A percentile compares a stretch with the other conserved stretches of the same genome.
These are phyloP conservation scores for Macrotrachela quadricornifera DNA, from an alignment of 1,140 invertebrate genomes.

Conservation along the genomic window DNA sequence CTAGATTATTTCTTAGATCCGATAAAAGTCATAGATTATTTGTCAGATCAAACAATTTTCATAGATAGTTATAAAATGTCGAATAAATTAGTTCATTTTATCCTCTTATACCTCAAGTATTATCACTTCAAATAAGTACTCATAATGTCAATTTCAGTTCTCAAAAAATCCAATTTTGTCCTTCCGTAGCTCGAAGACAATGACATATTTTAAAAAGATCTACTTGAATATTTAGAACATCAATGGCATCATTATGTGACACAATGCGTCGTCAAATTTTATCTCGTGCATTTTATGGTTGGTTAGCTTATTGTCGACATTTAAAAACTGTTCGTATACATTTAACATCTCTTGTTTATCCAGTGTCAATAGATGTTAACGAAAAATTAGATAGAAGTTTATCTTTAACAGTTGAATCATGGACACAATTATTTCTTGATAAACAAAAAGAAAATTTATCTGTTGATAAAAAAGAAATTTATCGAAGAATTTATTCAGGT, in stretches of 20 bases:
- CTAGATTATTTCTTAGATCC: no score
- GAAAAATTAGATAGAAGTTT: not conserved
- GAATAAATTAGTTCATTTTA: no score
- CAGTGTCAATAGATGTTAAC: not conserved
- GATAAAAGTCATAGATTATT: no score
- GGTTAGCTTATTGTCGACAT: constrained; percentile 72
- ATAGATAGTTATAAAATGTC: no score
- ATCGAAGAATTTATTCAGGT: constrained; percentile 2
- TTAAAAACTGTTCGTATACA: constrained; percentile 71
- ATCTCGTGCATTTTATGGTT: constrained; percentile 80
- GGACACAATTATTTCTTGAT: not conserved
- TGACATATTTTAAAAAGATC: no score
- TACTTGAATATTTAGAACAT: no score
- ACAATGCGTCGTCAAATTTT: constrained; percentile 83
- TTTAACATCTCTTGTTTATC: constrained; percentile 60
- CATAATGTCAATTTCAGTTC: no score
- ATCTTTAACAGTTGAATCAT: constrained; percentile 12
- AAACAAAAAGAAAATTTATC: not conserved
- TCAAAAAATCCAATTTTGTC: no score
- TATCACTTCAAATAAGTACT: no score
- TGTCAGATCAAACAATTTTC: no score
- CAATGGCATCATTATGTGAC: constrained; percentile 41
- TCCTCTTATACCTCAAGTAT: no score
- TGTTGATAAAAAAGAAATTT: not conserved
- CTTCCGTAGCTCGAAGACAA: no score